A percentile compares a stretch with the other conserved stretches of the same genome.
phyloP scores from a whole-genome alignment of 2,797 vertebrate species.

The Alcedo atthis region DNA sequence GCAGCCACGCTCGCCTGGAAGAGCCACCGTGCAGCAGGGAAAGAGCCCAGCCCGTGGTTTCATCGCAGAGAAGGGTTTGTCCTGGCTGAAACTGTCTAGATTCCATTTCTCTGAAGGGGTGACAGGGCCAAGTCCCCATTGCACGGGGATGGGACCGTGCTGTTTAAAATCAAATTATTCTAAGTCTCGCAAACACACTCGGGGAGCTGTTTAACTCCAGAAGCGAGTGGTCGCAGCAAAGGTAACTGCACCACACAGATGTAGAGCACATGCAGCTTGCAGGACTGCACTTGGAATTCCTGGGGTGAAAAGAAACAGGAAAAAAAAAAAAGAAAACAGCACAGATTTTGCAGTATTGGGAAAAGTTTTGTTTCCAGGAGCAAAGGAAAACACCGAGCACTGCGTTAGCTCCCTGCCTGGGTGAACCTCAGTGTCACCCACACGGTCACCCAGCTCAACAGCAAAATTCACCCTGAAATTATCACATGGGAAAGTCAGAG shows the following conservation, averaged over 20 bases:
- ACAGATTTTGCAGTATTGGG: neutral
- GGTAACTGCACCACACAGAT: neutral
- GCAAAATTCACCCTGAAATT: neutral
- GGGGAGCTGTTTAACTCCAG: neutral
- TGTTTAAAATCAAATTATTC: constrained; percentile 26
- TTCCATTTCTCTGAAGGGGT: constrained; percentile 1
- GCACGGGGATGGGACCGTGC: neutral
- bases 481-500: neutral
- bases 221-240: neutral
- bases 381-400: neutral
- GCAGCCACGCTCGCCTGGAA: neutral
- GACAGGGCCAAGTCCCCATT: neutral
- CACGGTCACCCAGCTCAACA: neutral
- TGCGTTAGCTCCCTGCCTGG: neutral
- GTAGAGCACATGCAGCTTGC: neutral
- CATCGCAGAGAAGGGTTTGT: neutral
- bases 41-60: neutral
- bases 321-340: neutral
- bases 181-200: constrained; percentile 16
- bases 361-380: neutral
- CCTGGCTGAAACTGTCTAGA: neutral
- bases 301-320: neutral
- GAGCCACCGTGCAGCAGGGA: neutral
- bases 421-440: neutral
- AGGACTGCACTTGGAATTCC: neutral